These are phyloP conservation scores for Hucho hucho DNA, from an alignment of 2,113 vertebrate species.

Conservation along the genomic window DNA sequence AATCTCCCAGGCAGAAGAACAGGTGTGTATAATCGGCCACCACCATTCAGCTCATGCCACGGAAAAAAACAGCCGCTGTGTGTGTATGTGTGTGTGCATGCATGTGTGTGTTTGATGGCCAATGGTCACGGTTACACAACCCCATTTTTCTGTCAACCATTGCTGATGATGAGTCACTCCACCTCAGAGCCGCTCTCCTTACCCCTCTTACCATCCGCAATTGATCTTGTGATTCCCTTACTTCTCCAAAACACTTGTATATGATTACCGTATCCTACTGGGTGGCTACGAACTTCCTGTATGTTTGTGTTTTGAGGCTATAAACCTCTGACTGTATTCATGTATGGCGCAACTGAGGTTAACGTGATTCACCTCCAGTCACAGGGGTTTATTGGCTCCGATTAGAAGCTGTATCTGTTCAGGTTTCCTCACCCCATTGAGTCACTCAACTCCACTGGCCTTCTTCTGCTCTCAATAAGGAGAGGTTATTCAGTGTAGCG, in stretches of 20 bases:
- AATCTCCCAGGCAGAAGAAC: conserved; percentile 75
- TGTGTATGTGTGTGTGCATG: background rate
- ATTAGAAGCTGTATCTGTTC: conserved; percentile 59
- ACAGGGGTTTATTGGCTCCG: conserved; percentile 12
- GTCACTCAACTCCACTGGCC: conserved; percentile 20
- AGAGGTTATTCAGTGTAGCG: conserved; percentile 45
- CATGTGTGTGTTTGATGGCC: conserved; percentile 59
- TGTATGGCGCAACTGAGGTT: background rate
- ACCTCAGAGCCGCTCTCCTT: background rate
- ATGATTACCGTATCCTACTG: background rate
- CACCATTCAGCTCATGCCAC: conserved; percentile 45
- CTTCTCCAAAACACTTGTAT: background rate
- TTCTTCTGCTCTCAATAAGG: conserved; percentile 50
- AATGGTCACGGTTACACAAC: background rate
- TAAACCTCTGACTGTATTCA: background rate
- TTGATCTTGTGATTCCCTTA: background rate
- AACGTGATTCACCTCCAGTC: background rate
- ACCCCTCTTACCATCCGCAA: background rate
- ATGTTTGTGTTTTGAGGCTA: background rate
- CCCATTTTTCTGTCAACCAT: background rate
- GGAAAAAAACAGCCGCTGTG: too few species aligned
- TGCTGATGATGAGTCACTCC: background rate
- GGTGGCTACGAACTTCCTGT: conserved; percentile 41
- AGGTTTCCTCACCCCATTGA: conserved; percentile 53
- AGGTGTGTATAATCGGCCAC: conserved; percentile 87